Percentiles rank a stretch among this genome's conserved stretches.
These are phyloP conservation scores for Emydoidea blandingii DNA, from an alignment of 2,797 vertebrate genomes.

Conservation along the genomic window DNA sequence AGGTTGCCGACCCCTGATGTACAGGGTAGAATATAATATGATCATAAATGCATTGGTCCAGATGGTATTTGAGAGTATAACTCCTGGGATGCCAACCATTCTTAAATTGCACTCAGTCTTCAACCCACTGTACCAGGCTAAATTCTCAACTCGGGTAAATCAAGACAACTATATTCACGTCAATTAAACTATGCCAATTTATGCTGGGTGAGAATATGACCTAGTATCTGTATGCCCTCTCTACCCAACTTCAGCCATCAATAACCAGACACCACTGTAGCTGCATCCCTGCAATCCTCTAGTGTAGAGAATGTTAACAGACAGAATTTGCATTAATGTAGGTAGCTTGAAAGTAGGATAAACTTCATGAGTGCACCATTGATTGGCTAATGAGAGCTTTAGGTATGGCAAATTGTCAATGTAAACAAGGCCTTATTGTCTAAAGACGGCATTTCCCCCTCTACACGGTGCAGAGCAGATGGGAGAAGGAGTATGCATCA, in stretches of 20 bases:
- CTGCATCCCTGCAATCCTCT: neutral
- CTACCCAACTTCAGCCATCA: neutral
- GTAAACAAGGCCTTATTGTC: neutral
- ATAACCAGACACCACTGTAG: neutral
- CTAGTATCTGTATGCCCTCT: neutral
- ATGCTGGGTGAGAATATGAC: neutral
- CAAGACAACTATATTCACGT: neutral
- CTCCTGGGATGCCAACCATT: neutral
- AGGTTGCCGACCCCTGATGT: too few species aligned
- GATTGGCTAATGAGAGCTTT: neutral
- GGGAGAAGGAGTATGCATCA: rapidly evolving
- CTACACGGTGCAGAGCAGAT: too few species aligned
- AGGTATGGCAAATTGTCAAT: rapidly evolving
- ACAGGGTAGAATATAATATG: neutral
- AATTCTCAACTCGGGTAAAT: neutral
- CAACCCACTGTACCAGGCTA: neutral
- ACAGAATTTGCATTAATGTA: neutral
- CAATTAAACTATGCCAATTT: neutral
- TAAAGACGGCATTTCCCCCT: rapidly evolving
- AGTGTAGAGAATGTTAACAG: neutral
- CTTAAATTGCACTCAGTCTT: neutral
- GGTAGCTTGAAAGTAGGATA: neutral
- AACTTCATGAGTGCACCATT: too few species aligned
- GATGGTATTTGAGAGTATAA: neutral
- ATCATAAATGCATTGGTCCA: neutral